Conservation (phyloP, 2,113 vertebrate species). For the Ovis aries region DNA sequence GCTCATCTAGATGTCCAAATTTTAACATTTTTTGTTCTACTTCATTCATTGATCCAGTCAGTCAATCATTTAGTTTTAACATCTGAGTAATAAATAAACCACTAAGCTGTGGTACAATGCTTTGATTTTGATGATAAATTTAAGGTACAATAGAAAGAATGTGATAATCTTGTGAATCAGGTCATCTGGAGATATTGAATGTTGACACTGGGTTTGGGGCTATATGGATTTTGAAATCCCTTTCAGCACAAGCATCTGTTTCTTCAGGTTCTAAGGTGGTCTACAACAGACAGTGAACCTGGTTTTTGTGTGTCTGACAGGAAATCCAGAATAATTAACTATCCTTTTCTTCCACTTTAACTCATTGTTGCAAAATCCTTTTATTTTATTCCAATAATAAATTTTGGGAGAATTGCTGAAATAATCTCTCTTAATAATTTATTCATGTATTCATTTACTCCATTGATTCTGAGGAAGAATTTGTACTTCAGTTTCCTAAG, state of each 20-base stretch:
- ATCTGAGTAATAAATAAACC: neutral
- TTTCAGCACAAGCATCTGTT: neutral
- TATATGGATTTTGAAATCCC: neutral
- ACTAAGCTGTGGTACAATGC: neutral
- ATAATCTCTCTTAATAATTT: neutral
- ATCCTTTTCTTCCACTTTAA: neutral
- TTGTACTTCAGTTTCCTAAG: neutral
- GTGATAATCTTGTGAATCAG: neutral
- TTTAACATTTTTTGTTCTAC: neutral
- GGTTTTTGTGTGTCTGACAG: neutral
- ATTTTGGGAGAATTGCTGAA: neutral
- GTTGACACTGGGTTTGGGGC: neutral
- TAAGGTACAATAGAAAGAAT: neutral
- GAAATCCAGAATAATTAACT: neutral
- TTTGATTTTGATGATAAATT: neutral
- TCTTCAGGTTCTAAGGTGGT: constrained; percentile 1
- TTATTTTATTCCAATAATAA: neutral
- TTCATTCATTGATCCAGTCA: neutral
- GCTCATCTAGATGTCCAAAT: neutral
- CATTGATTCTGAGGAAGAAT: neutral
- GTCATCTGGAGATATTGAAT: neutral
- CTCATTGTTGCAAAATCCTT: neutral
- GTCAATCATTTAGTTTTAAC: neutral
- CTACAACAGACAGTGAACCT: neutral
- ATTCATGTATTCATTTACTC: neutral